These are phyloP conservation scores for Micrastur ruficollis DNA, from an alignment of 2,797 vertebrate species.

Conservation along the genomic window DNA sequence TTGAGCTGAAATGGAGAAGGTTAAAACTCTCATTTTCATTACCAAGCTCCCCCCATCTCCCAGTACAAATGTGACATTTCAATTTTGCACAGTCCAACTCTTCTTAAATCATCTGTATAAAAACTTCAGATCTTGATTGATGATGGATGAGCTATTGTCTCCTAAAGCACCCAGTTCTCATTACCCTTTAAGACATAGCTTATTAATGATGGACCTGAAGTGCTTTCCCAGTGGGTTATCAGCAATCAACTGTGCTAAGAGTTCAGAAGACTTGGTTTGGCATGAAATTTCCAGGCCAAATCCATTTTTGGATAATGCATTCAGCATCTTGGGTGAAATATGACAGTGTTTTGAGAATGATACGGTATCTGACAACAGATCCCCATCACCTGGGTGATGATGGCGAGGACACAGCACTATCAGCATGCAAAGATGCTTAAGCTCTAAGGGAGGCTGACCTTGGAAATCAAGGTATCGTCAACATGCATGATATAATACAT, in stretches of 20 bases:
- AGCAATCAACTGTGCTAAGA: conserved; percentile 61
- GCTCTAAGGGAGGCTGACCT: not conserved
- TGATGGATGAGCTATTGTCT: conserved; percentile 79
- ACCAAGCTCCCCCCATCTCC: conserved; percentile 65
- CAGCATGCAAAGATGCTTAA: not conserved
- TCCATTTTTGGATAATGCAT: conserved; percentile 27
- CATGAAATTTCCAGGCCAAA: conserved; percentile 52
- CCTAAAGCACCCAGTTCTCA: conserved; percentile 70
- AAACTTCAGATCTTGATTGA: conserved; percentile 77
- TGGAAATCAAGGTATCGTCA: not conserved
- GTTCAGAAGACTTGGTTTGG: conserved; percentile 56
- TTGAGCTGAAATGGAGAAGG: conserved; percentile 75
- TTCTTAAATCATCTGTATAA: conserved; percentile 80
- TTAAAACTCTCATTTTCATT: conserved; percentile 80
- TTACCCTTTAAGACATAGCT: conserved; percentile 72
- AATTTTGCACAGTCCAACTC: conserved; percentile 78
- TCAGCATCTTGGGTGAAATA: conserved; percentile 13
- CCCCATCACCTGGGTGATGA: not conserved
- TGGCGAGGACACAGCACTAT: not conserved
- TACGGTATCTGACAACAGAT: conserved; percentile 1
- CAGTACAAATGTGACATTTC: conserved; percentile 82
- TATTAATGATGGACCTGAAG: conserved; percentile 76
- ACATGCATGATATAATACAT: rapidly evolving
- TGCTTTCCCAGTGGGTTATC: conserved; percentile 67
- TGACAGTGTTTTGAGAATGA: not conserved